Conservation (phyloP, 2,888 invertebrate species). For the Loripinus fragilis region DNA sequence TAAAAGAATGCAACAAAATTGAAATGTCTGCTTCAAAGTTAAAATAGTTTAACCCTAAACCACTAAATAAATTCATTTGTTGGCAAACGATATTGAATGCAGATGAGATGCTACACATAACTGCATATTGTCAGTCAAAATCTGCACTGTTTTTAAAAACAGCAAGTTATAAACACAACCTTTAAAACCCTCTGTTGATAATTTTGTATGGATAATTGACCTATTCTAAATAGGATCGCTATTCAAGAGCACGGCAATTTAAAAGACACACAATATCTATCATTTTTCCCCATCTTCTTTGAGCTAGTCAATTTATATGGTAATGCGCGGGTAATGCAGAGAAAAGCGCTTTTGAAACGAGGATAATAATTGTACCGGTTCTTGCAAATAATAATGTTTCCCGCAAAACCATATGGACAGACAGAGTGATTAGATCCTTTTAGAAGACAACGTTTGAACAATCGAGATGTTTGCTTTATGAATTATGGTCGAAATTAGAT, state of each 20-base stretch:
- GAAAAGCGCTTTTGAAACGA: neutral
- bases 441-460: slow-evolving; percentile 1
- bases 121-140: too few relatives aligned
- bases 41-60: too few relatives aligned
- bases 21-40: too few relatives aligned
- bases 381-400: slow-evolving; percentile 3
- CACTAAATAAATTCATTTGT: too few relatives aligned
- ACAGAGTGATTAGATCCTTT: slow-evolving; percentile 8
- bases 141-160: too few relatives aligned
- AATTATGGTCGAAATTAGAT: slow-evolving; percentile 1
- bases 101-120: too few relatives aligned
- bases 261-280: slow-evolving; percentile 12
- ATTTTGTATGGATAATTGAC: neutral
- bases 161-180: too few relatives aligned
- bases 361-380: neutral
- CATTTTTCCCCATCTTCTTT: neutral
- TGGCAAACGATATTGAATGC: too few relatives aligned
- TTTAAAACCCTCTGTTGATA: neutral
- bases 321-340: neutral
- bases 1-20: too few relatives aligned
- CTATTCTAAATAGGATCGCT: slow-evolving; percentile 6
- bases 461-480: slow-evolving; percentile 1
- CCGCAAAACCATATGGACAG: slow-evolving; percentile 2
- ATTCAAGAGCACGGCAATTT: slow-evolving; percentile 3
- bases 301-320: slow-evolving; percentile 19